Evolutionary conservation across 2,888 invertebrate genomes (phyloP).

Genomic region (Cephus spinipes): DNA sequence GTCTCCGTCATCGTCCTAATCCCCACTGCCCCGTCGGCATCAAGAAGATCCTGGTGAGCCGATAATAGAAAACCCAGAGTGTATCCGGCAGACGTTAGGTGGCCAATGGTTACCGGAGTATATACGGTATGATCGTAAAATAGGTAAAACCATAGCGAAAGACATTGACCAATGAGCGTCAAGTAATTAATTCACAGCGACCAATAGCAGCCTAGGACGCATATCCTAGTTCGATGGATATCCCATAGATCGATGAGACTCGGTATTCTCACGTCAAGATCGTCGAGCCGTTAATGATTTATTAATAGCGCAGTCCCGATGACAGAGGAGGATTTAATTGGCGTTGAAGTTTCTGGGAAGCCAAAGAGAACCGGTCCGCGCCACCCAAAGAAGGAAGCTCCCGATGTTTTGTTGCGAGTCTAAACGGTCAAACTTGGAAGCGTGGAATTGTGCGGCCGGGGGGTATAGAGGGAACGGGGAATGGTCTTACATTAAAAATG

Average conservation of each 20-base stretch:
- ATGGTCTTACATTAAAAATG: constrained; percentile 13
- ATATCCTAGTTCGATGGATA: not conserved
- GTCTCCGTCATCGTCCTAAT: not conserved
- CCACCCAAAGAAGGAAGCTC: not conserved
- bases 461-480: not conserved
- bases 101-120: not conserved
- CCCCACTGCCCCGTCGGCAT: not conserved
- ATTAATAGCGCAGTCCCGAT: not conserved
- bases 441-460: not conserved
- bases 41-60: not conserved
- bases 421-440: not conserved
- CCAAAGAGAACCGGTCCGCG: not conserved
- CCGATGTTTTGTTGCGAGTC: not conserved
- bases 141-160: not conserved
- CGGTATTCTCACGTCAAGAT: not conserved
- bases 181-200: not conserved
- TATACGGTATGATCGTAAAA: not conserved
- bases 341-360: not conserved
- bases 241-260: not conserved
- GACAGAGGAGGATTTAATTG: not conserved
- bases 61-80: not conserved
- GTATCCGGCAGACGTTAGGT: not conserved
- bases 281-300: not conserved
- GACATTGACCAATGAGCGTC: not conserved
- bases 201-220: not conserved